Conservation (phyloP, 37 sponge, comb jelly and placozoan species). For the Agelas oroides region DNA sequence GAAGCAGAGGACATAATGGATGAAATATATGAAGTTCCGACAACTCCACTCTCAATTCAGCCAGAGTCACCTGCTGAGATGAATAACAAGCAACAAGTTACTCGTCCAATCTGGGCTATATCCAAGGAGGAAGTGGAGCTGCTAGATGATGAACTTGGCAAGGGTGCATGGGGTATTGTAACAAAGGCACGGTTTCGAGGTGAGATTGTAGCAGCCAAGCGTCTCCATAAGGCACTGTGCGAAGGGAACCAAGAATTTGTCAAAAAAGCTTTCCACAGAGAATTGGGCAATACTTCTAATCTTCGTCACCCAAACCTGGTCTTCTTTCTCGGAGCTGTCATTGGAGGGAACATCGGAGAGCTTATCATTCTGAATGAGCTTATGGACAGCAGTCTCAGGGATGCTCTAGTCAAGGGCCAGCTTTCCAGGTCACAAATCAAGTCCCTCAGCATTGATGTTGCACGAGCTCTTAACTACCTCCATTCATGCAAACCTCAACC, state of each 20-base stretch:
- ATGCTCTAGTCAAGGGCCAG: constrained; percentile 1
- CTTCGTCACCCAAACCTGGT: constrained; percentile 57
- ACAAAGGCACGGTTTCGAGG: constrained; percentile 28
- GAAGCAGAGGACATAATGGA: no score
- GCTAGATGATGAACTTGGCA: background rate
- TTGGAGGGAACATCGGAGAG: constrained; percentile 1
- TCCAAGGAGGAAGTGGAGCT: no score
- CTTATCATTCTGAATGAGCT: constrained; percentile 56
- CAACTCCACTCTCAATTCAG: no score
- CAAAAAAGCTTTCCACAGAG: constrained; percentile 26
- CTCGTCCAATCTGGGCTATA: no score
- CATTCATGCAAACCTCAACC: no score
- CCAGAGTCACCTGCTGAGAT: no score
- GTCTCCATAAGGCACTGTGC: constrained; percentile 10
- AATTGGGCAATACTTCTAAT: constrained; percentile 38
- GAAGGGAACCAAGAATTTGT: constrained; percentile 10
- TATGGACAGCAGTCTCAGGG: constrained; percentile 62
- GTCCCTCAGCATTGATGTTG: no score
- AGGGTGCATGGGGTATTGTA: constrained; percentile 44
- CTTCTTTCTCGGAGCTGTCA: constrained; percentile 53
- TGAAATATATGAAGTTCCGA: no score
- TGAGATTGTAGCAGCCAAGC: constrained; percentile 41
- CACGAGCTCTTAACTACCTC: no score
- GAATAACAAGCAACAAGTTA: no score
- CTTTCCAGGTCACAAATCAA: no score